Evolutionary conservation across 2,888 invertebrate species (phyloP).

Genomic region (Argyra leucocephala): DNA sequence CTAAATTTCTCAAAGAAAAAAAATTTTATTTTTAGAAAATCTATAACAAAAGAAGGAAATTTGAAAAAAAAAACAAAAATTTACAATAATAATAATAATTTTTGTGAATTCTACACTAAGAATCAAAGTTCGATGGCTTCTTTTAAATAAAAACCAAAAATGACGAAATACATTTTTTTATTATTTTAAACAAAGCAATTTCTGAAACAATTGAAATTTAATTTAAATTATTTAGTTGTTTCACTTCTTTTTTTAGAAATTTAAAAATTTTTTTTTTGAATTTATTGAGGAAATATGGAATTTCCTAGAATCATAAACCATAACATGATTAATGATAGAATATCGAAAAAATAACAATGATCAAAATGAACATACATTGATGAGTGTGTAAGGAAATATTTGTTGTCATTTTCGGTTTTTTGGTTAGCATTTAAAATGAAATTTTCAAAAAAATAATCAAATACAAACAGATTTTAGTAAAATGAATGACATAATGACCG

Average conservation of each 20-base stretch:
- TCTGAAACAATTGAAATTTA: neutral
- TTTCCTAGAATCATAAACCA: neutral
- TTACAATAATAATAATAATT: no score
- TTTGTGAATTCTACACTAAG: neutral
- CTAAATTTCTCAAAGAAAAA: no score
- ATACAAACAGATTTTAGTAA: no score
- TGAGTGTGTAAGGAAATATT: no score
- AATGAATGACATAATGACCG: conserved; percentile 9
- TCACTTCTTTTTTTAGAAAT: neutral
- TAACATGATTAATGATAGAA: neutral
- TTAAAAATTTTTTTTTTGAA: neutral
- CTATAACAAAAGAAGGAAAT: neutral
- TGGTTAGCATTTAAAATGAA: no score
- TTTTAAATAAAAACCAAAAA: neutral
- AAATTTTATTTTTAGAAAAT: neutral
- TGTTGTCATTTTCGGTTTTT: no score
- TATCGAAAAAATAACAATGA: neutral
- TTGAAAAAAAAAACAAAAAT: neutral
- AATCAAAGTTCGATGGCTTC: neutral
- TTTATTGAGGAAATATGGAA: neutral
- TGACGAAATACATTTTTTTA: neutral
- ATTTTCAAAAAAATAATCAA: neutral
- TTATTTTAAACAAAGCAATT: neutral
- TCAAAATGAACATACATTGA: neutral
- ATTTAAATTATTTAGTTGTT: neutral